A percentile compares a stretch with the other conserved stretches of the same genome.
Evolutionary conservation across 2,888 invertebrate genomes (phyloP).

Genomic region (Leptogaster cylindrica): DNA sequence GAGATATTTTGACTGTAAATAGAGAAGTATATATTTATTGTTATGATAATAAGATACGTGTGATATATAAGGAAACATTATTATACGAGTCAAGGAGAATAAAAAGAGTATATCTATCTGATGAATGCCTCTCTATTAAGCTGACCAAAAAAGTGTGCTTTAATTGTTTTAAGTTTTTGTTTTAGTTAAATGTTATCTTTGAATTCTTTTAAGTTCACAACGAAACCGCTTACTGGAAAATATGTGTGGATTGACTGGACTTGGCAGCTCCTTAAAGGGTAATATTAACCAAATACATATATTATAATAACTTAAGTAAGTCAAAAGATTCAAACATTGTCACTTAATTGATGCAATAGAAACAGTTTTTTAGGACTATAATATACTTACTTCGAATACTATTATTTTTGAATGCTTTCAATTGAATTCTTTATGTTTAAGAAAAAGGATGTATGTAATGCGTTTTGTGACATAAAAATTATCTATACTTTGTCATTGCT

Average conservation of each 20-base stretch:
- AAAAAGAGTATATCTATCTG: constrained; percentile 19
- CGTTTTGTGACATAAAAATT: too few relatives aligned
- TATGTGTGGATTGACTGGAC: constrained; percentile 20
- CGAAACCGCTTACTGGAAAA: constrained; percentile 8
- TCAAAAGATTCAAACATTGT: too few relatives aligned
- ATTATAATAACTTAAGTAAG: too few relatives aligned
- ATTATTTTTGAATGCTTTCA: not conserved
- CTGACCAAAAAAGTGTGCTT: not conserved
- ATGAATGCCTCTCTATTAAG: constrained; percentile 10
- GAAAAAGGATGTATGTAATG: too few relatives aligned
- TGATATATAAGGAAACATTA: constrained; percentile 28
- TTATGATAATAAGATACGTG: constrained; percentile 29
- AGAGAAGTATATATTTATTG: constrained; percentile 17
- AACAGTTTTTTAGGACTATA: too few relatives aligned
- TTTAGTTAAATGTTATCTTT: constrained; percentile 1
- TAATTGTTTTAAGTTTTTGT: constrained; percentile 5
- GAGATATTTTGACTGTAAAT: constrained; percentile 8
- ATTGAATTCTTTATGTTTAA: too few relatives aligned
- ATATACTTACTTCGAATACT: too few relatives aligned
- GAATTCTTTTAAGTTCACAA: not conserved
- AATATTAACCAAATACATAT: constrained; percentile 18
- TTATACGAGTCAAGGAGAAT: constrained; percentile 18
- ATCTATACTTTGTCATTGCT: too few relatives aligned
- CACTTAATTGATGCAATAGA: too few relatives aligned
- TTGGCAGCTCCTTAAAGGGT: constrained; percentile 3